Conservation (phyloP, 2,113 vertebrate genomes). For the Barnardius zonarius region DNA sequence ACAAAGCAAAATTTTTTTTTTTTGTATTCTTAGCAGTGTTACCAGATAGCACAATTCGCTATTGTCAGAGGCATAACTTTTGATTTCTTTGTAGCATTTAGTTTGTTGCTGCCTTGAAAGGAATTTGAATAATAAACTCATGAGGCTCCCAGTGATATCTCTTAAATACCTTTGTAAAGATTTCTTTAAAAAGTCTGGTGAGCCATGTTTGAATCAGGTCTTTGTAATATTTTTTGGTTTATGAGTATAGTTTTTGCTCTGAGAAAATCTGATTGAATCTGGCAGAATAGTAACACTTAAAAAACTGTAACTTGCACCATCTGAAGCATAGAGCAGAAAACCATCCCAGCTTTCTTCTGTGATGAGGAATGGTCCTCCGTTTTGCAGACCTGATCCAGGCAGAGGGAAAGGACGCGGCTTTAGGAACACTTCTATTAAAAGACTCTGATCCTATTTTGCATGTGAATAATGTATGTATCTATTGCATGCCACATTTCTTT, state of each 20-base stretch:
- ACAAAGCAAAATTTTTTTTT: neutral
- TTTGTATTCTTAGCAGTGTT: neutral
- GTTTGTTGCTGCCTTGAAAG: neutral
- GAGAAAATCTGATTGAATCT: neutral
- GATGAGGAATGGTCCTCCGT: neutral
- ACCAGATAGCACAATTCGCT: neutral
- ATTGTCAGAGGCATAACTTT: neutral
- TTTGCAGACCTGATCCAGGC: neutral
- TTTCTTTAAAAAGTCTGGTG: neutral
- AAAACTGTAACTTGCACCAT: neutral
- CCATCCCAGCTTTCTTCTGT: neutral
- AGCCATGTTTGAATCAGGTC: neutral
- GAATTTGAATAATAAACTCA: neutral
- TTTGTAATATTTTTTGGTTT: neutral
- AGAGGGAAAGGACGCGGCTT: neutral
- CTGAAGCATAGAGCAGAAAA: neutral
- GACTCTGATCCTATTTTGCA: neutral
- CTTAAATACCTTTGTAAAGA: neutral
- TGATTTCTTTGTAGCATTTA: neutral
- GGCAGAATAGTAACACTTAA: neutral
- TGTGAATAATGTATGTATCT: conserved; percentile 55
- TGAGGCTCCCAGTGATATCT: neutral
- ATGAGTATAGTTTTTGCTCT: neutral
- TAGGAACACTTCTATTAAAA: conserved; percentile 17
- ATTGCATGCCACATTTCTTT: neutral